Conservation (phyloP, 2,888 invertebrate species). For the Uropetala carovei region DNA sequence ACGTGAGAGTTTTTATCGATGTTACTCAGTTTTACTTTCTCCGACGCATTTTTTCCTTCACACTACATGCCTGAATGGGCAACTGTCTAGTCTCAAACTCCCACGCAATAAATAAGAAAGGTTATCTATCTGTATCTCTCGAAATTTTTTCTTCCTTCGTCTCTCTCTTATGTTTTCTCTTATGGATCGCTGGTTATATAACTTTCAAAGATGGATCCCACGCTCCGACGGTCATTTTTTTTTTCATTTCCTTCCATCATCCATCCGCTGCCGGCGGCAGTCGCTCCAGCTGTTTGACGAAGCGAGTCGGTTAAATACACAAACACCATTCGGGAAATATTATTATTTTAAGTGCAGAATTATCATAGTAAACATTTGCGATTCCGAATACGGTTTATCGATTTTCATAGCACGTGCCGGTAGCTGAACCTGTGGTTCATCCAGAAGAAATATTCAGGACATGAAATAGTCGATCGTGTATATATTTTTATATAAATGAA, state of each 20-base stretch:
- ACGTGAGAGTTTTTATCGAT: background rate
- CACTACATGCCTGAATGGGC: background rate
- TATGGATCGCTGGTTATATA: background rate
- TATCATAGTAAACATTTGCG: too few relatives aligned
- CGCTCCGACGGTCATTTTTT: background rate
- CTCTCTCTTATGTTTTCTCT: background rate
- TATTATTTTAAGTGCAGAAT: too few relatives aligned
- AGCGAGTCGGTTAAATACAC: too few relatives aligned
- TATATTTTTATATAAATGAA: too few relatives aligned
- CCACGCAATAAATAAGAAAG: background rate
- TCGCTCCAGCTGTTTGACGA: too few relatives aligned
- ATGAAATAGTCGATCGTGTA: too few relatives aligned
- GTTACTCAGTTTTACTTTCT: background rate
- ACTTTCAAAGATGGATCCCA: background rate
- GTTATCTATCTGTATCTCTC: background rate
- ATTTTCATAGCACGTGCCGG: too few relatives aligned
- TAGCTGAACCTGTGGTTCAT: too few relatives aligned
- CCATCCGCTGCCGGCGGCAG: background rate
- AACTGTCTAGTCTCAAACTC: background rate
- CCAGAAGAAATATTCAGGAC: too few relatives aligned
- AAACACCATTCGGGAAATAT: too few relatives aligned
- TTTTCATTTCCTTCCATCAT: background rate
- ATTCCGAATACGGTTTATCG: too few relatives aligned
- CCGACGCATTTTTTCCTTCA: background rate
- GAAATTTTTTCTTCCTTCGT: background rate